These are phyloP conservation scores for Medauroidea extradentata DNA, from an alignment of 1,140 invertebrate species.

Conservation along the genomic window DNA sequence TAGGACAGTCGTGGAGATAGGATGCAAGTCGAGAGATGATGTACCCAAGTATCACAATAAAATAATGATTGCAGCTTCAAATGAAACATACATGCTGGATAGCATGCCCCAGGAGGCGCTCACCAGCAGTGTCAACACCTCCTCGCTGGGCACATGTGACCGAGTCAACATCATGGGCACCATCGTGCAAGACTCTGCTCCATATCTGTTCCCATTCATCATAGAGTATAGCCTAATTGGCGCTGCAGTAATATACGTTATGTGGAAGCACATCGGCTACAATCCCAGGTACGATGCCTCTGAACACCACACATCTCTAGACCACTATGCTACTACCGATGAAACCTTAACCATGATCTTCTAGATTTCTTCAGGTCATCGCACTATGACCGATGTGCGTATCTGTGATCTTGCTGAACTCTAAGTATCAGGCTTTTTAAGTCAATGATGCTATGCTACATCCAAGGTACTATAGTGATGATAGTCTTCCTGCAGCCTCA, in stretches of 20 bases:
- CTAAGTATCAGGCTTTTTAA: too few relatives aligned
- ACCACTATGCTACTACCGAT: too few relatives aligned
- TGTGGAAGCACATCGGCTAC: constrained; percentile 93
- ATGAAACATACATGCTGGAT: not conserved
- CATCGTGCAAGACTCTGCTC: constrained; percentile 84
- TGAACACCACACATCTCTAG: too few relatives aligned
- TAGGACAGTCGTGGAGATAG: not conserved
- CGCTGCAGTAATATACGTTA: constrained; percentile 94
- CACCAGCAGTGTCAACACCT: constrained; percentile 40
- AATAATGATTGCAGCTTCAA: not conserved
- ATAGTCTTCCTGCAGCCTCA: too few relatives aligned
- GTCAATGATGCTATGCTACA: too few relatives aligned
- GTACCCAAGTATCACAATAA: not conserved
- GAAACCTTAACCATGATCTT: too few relatives aligned
- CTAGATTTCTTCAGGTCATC: too few relatives aligned
- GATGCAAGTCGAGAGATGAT: not conserved
- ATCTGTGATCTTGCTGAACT: too few relatives aligned
- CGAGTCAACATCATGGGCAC: constrained; percentile 88
- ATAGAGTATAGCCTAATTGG: constrained; percentile 96
- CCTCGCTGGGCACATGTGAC: constrained; percentile 51
- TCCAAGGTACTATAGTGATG: too few relatives aligned
- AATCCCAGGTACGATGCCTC: constrained; percentile 65
- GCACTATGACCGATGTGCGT: too few relatives aligned
- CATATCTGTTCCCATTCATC: constrained; percentile 93
- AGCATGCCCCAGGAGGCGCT: not conserved